Conservation (phyloP, 1,140 invertebrate species). For the Rhopalosiphum maidis region DNA sequence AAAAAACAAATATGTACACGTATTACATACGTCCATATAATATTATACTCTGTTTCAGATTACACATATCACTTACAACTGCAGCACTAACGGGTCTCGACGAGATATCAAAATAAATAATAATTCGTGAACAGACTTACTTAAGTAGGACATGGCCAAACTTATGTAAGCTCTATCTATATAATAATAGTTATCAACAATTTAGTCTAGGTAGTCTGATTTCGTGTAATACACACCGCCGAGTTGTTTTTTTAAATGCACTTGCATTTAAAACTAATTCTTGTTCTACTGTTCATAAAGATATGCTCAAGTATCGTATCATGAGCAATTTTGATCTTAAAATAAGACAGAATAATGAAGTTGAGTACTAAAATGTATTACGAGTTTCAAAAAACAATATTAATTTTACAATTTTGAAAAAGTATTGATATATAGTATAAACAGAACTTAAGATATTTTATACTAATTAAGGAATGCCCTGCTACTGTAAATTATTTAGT, state of each 20-base stretch:
- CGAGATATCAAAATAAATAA: constrained; percentile 14
- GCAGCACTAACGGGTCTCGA: background rate
- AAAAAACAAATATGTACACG: background rate
- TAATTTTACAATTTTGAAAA: too few species aligned
- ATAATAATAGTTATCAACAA: constrained; percentile 40
- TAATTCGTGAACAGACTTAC: constrained; percentile 14
- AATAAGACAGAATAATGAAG: background rate
- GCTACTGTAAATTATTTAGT: too few species aligned
- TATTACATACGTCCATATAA: background rate
- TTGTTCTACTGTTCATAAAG: background rate
- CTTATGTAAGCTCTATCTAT: background rate
- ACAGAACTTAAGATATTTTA: too few species aligned
- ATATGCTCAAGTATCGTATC: background rate
- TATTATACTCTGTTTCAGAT: background rate
- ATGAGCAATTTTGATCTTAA: background rate
- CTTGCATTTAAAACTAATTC: background rate
- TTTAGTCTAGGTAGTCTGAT: background rate
- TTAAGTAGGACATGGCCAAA: constrained; percentile 37
- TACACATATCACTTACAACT: background rate
- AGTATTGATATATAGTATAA: too few species aligned
- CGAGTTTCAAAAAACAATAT: background rate
- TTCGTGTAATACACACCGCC: background rate
- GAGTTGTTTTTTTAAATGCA: background rate
- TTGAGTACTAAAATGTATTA: background rate
- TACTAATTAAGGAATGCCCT: too few species aligned